Evolutionary conservation across 2,113 vertebrate genomes (phyloP), one percentile per base, ranked within the genome.

Genomic region (Melanerpes aurifrons): DNA sequence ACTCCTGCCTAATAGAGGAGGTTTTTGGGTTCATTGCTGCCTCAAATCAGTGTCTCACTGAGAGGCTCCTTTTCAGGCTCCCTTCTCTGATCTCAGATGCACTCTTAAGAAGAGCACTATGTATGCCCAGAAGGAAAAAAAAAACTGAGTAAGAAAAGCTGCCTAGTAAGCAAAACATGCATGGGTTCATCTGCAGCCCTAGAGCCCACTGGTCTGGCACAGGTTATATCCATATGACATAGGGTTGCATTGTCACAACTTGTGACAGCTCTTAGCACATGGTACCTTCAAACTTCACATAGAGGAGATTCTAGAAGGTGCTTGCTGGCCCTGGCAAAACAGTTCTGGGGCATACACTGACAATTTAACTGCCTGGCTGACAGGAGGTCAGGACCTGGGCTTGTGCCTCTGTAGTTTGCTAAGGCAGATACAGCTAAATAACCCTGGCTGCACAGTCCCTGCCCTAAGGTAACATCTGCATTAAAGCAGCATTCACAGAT

Each of bases 381-480:
- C 58, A 43, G 58, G 53, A 47, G 58, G 32, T 26, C 2, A 1
- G 19, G 29, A 15, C 64, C 10, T 21, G n/a, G n/a, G 37, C 47
- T 48, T 28, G 13, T 59, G 37, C 8, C 7, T 18, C 0, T 25
- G 40, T 12, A 56, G 35, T 59, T 70, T 19, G 20, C 19, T 17
- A 66, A n/a, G 35, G 63, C 15, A 83, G 56, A 3, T 9, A 48
- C 15, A 53, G 53, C 8, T 40, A 28, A 57, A 61, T 15, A 87
- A 82, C 8, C 37, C 54, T 25, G 35, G 22, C 57, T 67, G 74
- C 47, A 43, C 14, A 31, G n/a, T 7, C 22, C 45, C 78, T 74
- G 62, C 78, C 45, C 35, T 3, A 25, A 74, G 5, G 4, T 28
- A 24, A 48, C 0, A 0, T 31, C 47, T 29, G 50, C 31, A 66